Percentiles rank a stretch among this genome's conserved stretches.
phyloP scores from a whole-genome alignment of 2,888 invertebrate genomes.

The Exocentrus adspersus region DNA sequence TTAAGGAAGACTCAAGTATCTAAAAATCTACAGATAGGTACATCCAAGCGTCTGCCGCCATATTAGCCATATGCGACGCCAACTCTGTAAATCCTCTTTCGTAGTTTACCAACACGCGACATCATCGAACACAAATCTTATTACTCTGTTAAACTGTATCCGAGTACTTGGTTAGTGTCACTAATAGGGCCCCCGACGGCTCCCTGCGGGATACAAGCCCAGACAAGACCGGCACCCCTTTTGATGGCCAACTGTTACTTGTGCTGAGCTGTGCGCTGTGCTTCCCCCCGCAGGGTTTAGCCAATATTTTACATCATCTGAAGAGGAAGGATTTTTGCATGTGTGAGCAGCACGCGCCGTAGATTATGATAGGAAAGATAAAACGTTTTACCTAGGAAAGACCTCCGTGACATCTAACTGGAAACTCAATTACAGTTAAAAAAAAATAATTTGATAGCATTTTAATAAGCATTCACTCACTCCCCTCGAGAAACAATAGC shows the following conservation, averaged over 20 bases:
- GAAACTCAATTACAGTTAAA: too few species aligned
- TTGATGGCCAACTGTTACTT: slow-evolving; percentile 56
- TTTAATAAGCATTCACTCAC: not conserved
- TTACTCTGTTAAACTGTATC: slow-evolving; percentile 51
- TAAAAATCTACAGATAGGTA: too few species aligned
- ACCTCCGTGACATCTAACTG: too few species aligned
- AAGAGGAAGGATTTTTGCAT: slow-evolving; percentile 28
- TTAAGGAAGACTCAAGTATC: too few species aligned
- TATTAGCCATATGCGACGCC: slow-evolving; percentile 40
- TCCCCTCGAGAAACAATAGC: not conserved
- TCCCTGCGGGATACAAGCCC: slow-evolving; percentile 45
- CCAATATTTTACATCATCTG: slow-evolving; percentile 49
- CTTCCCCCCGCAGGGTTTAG: slow-evolving; percentile 37
- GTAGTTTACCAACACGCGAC: slow-evolving; percentile 39
- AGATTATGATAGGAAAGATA: too few species aligned
- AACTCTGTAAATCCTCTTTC: slow-evolving; percentile 23
- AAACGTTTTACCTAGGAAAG: too few species aligned
- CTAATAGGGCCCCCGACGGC: slow-evolving; percentile 55
- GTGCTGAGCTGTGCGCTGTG: too few species aligned
- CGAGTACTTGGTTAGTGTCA: slow-evolving; percentile 51
- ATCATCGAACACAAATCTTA: slow-evolving; percentile 35
- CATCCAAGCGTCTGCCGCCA: too few species aligned
- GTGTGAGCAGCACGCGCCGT: slow-evolving; percentile 1
- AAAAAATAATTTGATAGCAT: too few species aligned
- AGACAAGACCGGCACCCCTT: slow-evolving; percentile 47